These are phyloP conservation scores for Myodes glareolus DNA, from an alignment of 2,113 vertebrate genomes.

Conservation along the genomic window DNA sequence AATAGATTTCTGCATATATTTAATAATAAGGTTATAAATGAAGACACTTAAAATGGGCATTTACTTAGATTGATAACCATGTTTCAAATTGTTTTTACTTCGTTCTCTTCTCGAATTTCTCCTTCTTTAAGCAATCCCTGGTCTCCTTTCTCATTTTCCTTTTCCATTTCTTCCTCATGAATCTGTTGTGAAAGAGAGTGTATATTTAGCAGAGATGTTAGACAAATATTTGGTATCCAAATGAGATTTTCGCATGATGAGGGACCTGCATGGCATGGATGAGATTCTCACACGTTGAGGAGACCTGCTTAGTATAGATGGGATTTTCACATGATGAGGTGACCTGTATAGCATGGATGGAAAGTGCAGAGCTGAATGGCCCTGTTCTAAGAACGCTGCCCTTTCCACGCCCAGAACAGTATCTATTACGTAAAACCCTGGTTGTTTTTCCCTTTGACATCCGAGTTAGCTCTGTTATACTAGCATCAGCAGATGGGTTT, in stretches of 20 bases:
- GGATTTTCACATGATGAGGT: not conserved
- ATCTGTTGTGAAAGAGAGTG: not conserved
- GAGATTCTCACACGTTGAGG: no score
- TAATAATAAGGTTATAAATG: not conserved
- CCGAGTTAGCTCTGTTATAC: constrained; percentile 62
- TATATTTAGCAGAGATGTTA: not conserved
- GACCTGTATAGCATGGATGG: not conserved
- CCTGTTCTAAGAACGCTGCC: not conserved
- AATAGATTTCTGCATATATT: not conserved
- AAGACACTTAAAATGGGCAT: not conserved
- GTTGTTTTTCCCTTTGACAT: constrained; percentile 68
- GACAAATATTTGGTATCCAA: constrained; percentile 22
- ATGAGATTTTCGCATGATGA: constrained; percentile 3
- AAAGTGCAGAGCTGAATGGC: constrained; percentile 7
- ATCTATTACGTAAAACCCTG: constrained; percentile 43
- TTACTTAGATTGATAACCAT: not conserved
- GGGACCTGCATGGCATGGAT: no score
- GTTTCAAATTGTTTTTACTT: not conserved
- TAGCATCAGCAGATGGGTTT: constrained; percentile 76
- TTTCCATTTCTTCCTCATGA: not conserved
- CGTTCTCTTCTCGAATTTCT: not conserved
- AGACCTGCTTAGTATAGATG: no score
- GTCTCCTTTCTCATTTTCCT: not conserved
- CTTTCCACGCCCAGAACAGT: constrained; percentile 52
- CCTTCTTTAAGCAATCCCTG: no score